These are phyloP conservation scores for Sacculina carcini DNA, from an alignment of 2,888 invertebrate species.

Conservation along the genomic window DNA sequence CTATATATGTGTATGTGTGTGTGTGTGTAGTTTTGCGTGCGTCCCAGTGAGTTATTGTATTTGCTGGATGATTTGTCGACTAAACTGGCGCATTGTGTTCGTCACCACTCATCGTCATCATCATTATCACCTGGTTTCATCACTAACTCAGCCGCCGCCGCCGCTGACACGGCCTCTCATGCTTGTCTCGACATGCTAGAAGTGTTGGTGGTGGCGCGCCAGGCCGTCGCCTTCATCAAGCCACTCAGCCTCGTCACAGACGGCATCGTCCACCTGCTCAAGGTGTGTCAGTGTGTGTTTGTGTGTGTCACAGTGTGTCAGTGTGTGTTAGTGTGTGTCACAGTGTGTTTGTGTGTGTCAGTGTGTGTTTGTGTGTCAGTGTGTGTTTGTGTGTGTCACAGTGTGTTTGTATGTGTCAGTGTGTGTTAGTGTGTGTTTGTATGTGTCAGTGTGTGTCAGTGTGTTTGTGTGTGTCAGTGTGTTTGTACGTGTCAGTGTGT, in stretches of 20 bases:
- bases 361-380: no score
- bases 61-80: conserved; percentile 30
- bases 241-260: conserved; percentile 21
- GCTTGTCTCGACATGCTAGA: conserved; percentile 18
- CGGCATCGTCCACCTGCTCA: conserved; percentile 15
- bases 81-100: conserved; percentile 27
- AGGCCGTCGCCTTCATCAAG: conserved; percentile 18
- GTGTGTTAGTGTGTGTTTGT: no score
- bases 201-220: conserved; percentile 17
- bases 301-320: no score
- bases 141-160: neutral
- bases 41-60: conserved; percentile 22
- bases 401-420: no score
- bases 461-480: no score
- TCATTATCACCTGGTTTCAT: no score
- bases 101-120: no score
- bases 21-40: conserved; percentile 5
- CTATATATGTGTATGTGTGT: neutral
- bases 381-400: no score
- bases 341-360: no score
- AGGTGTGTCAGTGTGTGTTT: conserved; percentile 6
- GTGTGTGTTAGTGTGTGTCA: no score
- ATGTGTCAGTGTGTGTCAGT: no score
- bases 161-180: conserved; percentile 13
- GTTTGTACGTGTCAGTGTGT: no score